phyloP scores from a whole-genome alignment of 1,140 invertebrate species.

The Drosophila mayri region DNA sequence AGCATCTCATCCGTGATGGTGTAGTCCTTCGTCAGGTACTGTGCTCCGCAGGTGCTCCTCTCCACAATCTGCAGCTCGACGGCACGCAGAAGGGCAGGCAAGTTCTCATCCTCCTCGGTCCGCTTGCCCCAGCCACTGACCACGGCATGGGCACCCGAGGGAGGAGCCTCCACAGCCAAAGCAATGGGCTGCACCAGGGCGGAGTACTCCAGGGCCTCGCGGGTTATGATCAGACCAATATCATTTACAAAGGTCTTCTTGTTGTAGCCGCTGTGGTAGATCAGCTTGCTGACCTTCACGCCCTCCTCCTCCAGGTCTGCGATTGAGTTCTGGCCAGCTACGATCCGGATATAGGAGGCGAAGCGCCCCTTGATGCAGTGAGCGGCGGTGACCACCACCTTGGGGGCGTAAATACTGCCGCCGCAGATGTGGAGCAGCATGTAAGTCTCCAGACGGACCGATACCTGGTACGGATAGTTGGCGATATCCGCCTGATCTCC shows the following conservation, averaged over 20 bases:
- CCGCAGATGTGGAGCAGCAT: slow-evolving; percentile 73
- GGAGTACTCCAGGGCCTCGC: slow-evolving; percentile 49
- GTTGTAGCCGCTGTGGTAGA: slow-evolving; percentile 66
- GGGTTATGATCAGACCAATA: slow-evolving; percentile 76
- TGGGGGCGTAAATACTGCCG: slow-evolving; percentile 85
- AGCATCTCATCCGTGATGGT: slow-evolving; percentile 88
- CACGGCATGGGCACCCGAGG: slow-evolving; percentile 66
- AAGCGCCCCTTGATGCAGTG: slow-evolving; percentile 85
- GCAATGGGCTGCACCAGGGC: slow-evolving; percentile 63
- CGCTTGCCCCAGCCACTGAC: slow-evolving; percentile 86
- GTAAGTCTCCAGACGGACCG: slow-evolving; percentile 69
- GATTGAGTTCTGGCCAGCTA: slow-evolving; percentile 70
- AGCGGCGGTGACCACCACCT: slow-evolving; percentile 87
- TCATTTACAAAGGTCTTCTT: slow-evolving; percentile 75
- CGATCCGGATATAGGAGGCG: slow-evolving; percentile 64
- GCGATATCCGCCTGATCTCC: slow-evolving; percentile 57
- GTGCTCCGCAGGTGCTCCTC: slow-evolving; percentile 51
- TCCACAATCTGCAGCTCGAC: slow-evolving; percentile 85
- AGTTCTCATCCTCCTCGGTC: slow-evolving; percentile 55
- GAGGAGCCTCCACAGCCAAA: slow-evolving; percentile 46
- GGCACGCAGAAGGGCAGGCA: slow-evolving; percentile 59
- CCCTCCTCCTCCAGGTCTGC: slow-evolving; percentile 70
- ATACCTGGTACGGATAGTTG: slow-evolving; percentile 69
- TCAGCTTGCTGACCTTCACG: slow-evolving; percentile 66
- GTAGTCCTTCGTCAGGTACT: slow-evolving; percentile 74